Percentiles rank a stretch among this genome's conserved stretches.
These are phyloP conservation scores for Notolepis coatsorum DNA, from an alignment of 2,797 vertebrate species.

Conservation along the genomic window DNA sequence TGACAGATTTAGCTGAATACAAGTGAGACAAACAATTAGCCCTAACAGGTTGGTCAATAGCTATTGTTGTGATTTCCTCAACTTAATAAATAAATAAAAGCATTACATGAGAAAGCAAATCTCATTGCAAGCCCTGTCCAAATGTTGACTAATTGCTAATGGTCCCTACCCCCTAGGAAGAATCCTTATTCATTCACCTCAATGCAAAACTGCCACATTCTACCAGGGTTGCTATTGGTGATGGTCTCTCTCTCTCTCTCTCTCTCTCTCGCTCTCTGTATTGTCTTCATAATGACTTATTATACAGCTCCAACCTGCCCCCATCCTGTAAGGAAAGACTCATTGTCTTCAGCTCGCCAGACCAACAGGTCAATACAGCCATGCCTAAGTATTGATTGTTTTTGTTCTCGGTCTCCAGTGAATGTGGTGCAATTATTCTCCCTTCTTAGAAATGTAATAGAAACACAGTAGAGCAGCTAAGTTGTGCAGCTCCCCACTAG, in stretches of 20 bases:
- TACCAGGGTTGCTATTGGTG: constrained; percentile 47
- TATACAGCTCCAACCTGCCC: not conserved
- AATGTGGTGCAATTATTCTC: not conserved
- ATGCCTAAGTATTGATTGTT: not conserved
- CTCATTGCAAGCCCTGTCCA: too few species aligned
- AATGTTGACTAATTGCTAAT: constrained; percentile 4
- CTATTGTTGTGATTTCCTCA: too few species aligned
- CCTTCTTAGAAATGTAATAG: too few species aligned
- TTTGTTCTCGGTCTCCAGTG: not conserved
- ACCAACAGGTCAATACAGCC: not conserved
- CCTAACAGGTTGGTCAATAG: too few species aligned
- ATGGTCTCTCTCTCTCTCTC: not conserved
- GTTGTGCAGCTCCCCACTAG: too few species aligned
- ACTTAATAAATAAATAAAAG: too few species aligned
- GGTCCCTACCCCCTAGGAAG: not conserved
- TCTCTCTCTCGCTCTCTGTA: not conserved
- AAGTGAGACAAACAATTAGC: too few species aligned
- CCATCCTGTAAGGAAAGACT: too few species aligned
- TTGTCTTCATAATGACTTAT: not conserved
- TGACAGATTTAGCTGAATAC: not conserved
- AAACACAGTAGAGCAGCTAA: too few species aligned
- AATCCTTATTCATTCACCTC: not conserved
- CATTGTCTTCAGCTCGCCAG: constrained; percentile 22
- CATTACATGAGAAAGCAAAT: too few species aligned
- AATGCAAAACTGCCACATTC: constrained; percentile 7